phyloP scores from a whole-genome alignment of 2,797 vertebrate genomes.

The Sciaenops ocellatus region DNA sequence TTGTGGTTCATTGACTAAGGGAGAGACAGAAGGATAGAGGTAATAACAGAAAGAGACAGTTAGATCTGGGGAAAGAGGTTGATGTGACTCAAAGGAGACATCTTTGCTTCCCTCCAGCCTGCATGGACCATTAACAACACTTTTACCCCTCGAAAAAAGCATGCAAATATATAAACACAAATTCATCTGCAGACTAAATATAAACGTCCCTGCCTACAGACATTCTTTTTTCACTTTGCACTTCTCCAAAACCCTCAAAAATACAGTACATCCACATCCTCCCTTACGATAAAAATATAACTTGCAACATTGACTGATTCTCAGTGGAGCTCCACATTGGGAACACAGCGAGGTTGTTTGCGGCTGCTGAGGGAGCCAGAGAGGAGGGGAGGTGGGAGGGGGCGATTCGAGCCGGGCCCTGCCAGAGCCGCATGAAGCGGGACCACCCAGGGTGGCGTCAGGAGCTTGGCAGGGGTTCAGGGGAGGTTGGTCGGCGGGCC shows the following conservation, averaged over 20 bases:
- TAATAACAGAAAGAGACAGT: slow-evolving; percentile 21
- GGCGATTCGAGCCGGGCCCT: slow-evolving; percentile 65
- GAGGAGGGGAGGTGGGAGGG: slow-evolving; percentile 53
- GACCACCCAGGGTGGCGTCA: slow-evolving; percentile 88
- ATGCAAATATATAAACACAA: slow-evolving; percentile 58
- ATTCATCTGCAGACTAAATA: slow-evolving; percentile 67
- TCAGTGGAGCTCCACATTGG: slow-evolving; percentile 75
- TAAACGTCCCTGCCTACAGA: slow-evolving; percentile 62
- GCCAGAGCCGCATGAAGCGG: slow-evolving; percentile 83
- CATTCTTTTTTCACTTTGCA: slow-evolving; percentile 71
- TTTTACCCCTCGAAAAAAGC: slow-evolving; percentile 11
- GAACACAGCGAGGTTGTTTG: slow-evolving; percentile 84
- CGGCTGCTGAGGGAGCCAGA: slow-evolving; percentile 64
- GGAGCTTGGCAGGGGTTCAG: slow-evolving; percentile 85
- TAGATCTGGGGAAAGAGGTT: background rate
- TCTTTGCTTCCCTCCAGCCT: slow-evolving; percentile 38
- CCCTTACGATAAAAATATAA: slow-evolving; percentile 78
- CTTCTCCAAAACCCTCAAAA: slow-evolving; percentile 69
- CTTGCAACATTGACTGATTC: slow-evolving; percentile 75
- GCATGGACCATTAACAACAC: slow-evolving; percentile 43
- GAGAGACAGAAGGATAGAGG: slow-evolving; percentile 35
- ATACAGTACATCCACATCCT: slow-evolving; percentile 78
- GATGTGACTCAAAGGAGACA: slow-evolving; percentile 20
- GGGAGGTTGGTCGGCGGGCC: slow-evolving; percentile 75
- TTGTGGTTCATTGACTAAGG: slow-evolving; percentile 50